A percentile compares a stretch with the other conserved stretches of the same genome.
Conservation (phyloP, 2,888 invertebrate genomes). For the Tethea ocularis region DNA sequence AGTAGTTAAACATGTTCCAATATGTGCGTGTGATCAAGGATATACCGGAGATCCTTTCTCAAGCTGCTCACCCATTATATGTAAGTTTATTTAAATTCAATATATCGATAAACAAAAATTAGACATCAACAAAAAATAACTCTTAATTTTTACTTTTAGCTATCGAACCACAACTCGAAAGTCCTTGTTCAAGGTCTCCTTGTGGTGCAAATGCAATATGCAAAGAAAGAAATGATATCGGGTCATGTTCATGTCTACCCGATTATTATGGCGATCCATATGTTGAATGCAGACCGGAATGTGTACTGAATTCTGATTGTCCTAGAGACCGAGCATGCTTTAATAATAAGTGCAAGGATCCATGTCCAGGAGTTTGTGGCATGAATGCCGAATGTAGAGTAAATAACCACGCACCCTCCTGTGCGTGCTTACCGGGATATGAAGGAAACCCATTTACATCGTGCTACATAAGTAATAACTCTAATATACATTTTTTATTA, state of each 20-base stretch:
- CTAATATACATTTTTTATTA: constrained; percentile 9
- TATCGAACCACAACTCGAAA: constrained; percentile 77
- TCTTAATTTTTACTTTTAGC: constrained; percentile 58
- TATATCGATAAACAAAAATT: background rate
- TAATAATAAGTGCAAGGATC: constrained; percentile 93
- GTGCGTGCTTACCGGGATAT: constrained; percentile 88
- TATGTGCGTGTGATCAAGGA: constrained; percentile 88
- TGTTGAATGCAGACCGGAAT: constrained; percentile 93
- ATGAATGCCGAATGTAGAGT: constrained; percentile 93
- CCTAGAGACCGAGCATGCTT: constrained; percentile 89
- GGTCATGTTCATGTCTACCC: constrained; percentile 91
- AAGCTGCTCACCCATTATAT: constrained; percentile 85
- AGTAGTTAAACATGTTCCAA: constrained; percentile 88
- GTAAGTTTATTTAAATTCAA: constrained; percentile 69
- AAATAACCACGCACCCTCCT: constrained; percentile 91
- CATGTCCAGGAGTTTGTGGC: constrained; percentile 92
- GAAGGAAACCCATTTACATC: constrained; percentile 91
- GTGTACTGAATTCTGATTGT: constrained; percentile 94
- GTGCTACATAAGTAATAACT: constrained; percentile 84
- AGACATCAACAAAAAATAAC: background rate
- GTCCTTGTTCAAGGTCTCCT: constrained; percentile 92
- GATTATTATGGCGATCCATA: constrained; percentile 95
- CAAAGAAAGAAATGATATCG: constrained; percentile 90
- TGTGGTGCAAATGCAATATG: constrained; percentile 95
- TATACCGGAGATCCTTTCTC: constrained; percentile 92